Evolutionary conservation across 2,888 invertebrate species (phyloP), one percentile per base, ranked within the genome.

Genomic region (Aleiodes alternator): DNA sequence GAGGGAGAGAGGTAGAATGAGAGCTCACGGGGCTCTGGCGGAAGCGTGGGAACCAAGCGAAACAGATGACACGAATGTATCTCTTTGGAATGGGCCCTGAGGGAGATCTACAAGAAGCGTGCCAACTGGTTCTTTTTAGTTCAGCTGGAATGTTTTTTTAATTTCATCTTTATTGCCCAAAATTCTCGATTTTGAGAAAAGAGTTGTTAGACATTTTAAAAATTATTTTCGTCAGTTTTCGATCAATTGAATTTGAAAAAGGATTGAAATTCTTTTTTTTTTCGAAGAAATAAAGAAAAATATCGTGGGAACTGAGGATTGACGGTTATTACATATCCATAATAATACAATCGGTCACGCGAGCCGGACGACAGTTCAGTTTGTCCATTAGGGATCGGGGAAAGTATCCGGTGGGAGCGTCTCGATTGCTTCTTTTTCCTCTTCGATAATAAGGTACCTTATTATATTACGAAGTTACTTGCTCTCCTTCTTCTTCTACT

Each of bases 31-130:
- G 79, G 83, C 79, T 11, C 43, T 84, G 84, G 84, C 85, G 87
- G 87, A 87, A 88, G 88, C 87, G 88, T 88, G 88, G 87, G 88
- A 88, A 88, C 84, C 84, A 82, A 86, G 84, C 84, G 86, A 86
- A 85, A 86, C 87, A 86, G 85, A 86, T 85, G 86, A 85, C 86
- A 64, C 48, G 64, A 64, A 64, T 85, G 84, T 87, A 85, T 82
- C 80, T 77, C 79, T 81, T 80, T 81, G 80, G 82, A 79, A 80
- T 82, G 79, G 72, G 50, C 72, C 78, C 14, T 11, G 12, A 29
- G 48, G 70, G 4, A 51, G 12, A 48, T 57, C 43, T 12, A 23
- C 57, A 56, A 56, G 76, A 76, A 76, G 77, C 75, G 69, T 72
- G 64, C 64, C 68, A 48, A 38, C 72, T 57, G 56, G 14, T 72